Percentiles rank a stretch among this genome's conserved stretches.
Conservation (phyloP, 2,888 invertebrate genomes). For the Ptychoptera contaminata region DNA sequence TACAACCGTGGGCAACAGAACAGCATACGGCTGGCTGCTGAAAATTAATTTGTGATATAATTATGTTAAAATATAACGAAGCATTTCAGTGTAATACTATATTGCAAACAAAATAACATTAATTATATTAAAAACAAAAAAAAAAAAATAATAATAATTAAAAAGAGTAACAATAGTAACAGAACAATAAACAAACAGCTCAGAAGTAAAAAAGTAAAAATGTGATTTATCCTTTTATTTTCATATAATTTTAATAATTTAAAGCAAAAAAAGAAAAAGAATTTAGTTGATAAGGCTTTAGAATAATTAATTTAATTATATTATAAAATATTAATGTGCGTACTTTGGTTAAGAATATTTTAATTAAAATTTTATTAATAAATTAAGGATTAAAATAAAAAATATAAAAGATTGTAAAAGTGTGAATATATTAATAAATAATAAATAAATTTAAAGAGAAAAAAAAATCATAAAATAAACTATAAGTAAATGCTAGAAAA, state of each 20-base stretch:
- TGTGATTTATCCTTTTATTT: too few relatives aligned
- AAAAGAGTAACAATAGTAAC: too few relatives aligned
- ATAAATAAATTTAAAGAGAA: neutral
- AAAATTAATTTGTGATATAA: slow-evolving; percentile 7
- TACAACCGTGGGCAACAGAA: slow-evolving; percentile 68
- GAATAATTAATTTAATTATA: too few relatives aligned
- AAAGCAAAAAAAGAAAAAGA: too few relatives aligned
- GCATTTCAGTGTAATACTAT: neutral
- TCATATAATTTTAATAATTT: too few relatives aligned
- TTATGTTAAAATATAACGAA: neutral
- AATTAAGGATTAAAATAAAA: neutral
- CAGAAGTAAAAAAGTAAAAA: too few relatives aligned
- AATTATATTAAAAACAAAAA: neutral
- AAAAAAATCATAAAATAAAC: neutral
- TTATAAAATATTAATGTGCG: too few relatives aligned
- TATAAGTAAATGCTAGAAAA: too few relatives aligned
- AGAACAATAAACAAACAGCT: neutral
- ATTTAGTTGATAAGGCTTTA: too few relatives aligned
- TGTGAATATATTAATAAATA: neutral
- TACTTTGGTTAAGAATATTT: too few relatives aligned
- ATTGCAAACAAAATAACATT: neutral
- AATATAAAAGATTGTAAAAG: neutral
- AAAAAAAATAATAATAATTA: neutral
- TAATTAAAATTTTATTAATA: neutral
- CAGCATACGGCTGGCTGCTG: slow-evolving; percentile 46